Percentiles rank a stretch among this genome's conserved stretches.
These are phyloP conservation scores for Sapayoa aenigma DNA, from an alignment of 2,113 vertebrate genomes.

Conservation along the genomic window DNA sequence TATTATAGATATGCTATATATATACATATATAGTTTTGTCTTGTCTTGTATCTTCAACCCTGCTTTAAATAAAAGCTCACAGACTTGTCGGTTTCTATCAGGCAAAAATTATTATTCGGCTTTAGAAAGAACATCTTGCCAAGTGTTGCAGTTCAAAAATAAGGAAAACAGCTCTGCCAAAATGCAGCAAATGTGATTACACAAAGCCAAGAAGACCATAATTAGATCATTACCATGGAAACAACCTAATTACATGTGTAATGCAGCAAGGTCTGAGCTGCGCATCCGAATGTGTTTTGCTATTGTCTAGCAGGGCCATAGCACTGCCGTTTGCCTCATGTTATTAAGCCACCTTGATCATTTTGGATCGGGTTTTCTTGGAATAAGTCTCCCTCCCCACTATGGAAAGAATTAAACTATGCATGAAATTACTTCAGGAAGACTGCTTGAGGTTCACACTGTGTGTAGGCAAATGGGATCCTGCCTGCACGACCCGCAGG, in stretches of 20 bases:
- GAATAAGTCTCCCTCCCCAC: slow-evolving; percentile 11
- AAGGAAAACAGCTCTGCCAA: slow-evolving; percentile 79
- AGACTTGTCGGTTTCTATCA: slow-evolving; percentile 55
- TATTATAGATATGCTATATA: slow-evolving; percentile 1
- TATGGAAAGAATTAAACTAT: slow-evolving; percentile 4
- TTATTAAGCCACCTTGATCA: slow-evolving; percentile 60
- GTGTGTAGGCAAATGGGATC: background rate
- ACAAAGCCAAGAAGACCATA: slow-evolving; percentile 80
- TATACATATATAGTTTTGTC: slow-evolving; percentile 13
- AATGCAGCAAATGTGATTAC: slow-evolving; percentile 82
- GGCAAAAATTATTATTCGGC: slow-evolving; percentile 75
- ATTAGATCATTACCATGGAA: slow-evolving; percentile 86
- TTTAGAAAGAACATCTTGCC: slow-evolving; percentile 76
- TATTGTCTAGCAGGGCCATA: slow-evolving; percentile 68
- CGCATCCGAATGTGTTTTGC: slow-evolving; percentile 72
- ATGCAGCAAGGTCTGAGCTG: slow-evolving; percentile 74
- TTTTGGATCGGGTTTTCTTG: slow-evolving; percentile 33
- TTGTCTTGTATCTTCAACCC: slow-evolving; percentile 55
- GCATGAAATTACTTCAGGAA: background rate
- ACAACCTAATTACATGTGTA: slow-evolving; percentile 84
- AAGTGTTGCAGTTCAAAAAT: slow-evolving; percentile 78
- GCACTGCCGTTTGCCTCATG: slow-evolving; percentile 40
- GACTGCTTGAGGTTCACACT: background rate
- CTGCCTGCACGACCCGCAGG: background rate
- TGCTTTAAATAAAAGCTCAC: slow-evolving; percentile 65